Conservation (phyloP, 2,113 vertebrate species). For the Stigmatopora nigra region DNA sequence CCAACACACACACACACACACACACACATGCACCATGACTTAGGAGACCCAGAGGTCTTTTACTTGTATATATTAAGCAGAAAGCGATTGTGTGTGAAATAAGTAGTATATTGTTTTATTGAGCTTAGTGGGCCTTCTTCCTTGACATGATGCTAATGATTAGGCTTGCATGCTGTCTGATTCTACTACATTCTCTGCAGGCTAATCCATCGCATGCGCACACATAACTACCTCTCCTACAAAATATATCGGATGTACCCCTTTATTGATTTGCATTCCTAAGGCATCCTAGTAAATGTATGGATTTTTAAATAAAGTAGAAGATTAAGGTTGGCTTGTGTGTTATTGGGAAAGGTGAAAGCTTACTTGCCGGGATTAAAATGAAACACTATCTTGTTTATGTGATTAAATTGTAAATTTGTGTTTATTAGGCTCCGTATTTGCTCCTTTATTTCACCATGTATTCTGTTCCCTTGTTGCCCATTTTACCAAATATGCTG, state of each 20-base stretch:
- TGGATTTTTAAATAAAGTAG: conserved; percentile 14
- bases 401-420: not conserved
- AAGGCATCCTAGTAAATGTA: conserved; percentile 11
- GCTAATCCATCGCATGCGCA: conserved; percentile 30
- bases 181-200: conserved; percentile 27
- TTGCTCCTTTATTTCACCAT: not conserved
- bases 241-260: conserved; percentile 30
- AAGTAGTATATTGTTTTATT: conserved; percentile 62
- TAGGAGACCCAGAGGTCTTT: conserved; percentile 50
- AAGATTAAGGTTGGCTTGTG: conserved; percentile 1
- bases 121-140: conserved; percentile 55
- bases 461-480: not conserved
- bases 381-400: conserved; percentile 3
- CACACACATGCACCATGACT: conserved; percentile 29
- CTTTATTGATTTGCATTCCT: conserved; percentile 34
- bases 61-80: conserved; percentile 58
- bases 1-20: no score
- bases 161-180: conserved; percentile 33
- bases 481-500: conserved; percentile 1
- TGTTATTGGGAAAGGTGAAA: not conserved
- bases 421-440: not conserved
- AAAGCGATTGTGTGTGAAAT: conserved; percentile 53
- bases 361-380: not conserved
- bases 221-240: conserved; percentile 34
- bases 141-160: conserved; percentile 54